Evolutionary conservation across 2,797 vertebrate species (phyloP).

Genomic region (Darevskia mixta): DNA sequence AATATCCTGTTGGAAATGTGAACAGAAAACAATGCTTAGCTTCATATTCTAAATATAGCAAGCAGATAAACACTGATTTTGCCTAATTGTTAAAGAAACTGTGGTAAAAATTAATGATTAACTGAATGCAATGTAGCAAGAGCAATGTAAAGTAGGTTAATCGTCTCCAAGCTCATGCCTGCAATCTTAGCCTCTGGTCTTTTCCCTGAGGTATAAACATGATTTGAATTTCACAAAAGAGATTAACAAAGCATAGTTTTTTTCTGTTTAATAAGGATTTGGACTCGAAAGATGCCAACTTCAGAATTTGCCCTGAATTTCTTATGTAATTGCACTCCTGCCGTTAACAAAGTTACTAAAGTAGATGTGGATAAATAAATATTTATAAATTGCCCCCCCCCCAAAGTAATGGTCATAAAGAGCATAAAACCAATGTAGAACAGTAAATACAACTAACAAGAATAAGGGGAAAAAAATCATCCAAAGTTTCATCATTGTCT

Average conservation of each 20-base stretch:
- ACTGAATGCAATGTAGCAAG: constrained; percentile 44
- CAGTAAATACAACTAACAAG: background rate
- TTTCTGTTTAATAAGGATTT: constrained; percentile 58
- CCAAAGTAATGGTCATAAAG: background rate
- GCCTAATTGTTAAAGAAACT: constrained; percentile 65
- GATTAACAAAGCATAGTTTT: constrained; percentile 55
- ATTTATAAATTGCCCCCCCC: background rate
- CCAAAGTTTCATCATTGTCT: background rate
- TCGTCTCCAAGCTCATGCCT: constrained; percentile 59
- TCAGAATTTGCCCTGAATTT: constrained; percentile 48
- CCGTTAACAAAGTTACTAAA: background rate
- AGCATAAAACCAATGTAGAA: background rate
- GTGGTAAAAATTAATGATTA: constrained; percentile 60
- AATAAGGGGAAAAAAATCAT: too few relatives aligned
- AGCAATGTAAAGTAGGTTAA: constrained; percentile 71
- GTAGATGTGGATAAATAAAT: background rate
- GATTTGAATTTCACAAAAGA: constrained; percentile 71
- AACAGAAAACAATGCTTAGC: constrained; percentile 43
- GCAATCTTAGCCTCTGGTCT: constrained; percentile 56
- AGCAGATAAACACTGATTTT: constrained; percentile 46
- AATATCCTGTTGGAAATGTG: constrained; percentile 38
- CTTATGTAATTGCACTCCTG: constrained; percentile 34
- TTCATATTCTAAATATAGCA: constrained; percentile 57
- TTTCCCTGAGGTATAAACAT: constrained; percentile 64
- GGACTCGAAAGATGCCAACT: constrained; percentile 47